Percentiles rank a stretch among this genome's conserved stretches.
phyloP scores from a whole-genome alignment of 2,797 vertebrate species.

The Alectoris magna region DNA sequence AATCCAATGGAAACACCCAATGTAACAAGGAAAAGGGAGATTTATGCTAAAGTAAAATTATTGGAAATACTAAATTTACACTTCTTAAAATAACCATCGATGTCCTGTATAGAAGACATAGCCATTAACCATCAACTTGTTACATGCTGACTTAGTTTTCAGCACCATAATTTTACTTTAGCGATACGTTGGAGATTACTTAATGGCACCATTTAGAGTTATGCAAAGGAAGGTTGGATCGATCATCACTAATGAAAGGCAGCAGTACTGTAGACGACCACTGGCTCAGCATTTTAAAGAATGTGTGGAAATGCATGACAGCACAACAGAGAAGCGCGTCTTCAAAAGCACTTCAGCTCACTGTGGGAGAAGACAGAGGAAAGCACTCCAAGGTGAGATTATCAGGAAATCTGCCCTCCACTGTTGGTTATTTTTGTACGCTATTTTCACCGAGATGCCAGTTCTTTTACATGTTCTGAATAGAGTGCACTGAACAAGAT shows the following conservation, averaged over 20 bases:
- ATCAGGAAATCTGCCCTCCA: background rate
- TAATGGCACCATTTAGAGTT: background rate
- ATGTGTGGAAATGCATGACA: background rate
- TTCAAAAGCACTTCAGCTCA: background rate
- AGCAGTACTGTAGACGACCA: background rate
- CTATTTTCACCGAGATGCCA: background rate
- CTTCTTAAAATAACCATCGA: background rate
- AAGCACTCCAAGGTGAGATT: background rate
- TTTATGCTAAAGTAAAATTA: background rate
- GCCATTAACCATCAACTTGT: background rate
- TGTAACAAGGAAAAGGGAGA: background rate
- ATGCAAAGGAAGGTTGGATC: background rate
- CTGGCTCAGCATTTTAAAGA: background rate
- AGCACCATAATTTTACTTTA: background rate
- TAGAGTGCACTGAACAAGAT: background rate
- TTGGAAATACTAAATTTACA: background rate
- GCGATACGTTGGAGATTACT: accelerated
- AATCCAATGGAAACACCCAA: background rate
- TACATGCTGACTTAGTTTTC: background rate
- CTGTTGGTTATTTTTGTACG: background rate
- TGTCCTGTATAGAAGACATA: background rate
- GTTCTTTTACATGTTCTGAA: background rate
- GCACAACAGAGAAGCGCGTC: background rate
- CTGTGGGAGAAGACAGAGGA: background rate
- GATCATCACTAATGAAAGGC: background rate